Evolutionary conservation across 2,888 invertebrate genomes (phyloP), one percentile per base, ranked within the genome.

Genomic region (Trachelus tabidus): DNA sequence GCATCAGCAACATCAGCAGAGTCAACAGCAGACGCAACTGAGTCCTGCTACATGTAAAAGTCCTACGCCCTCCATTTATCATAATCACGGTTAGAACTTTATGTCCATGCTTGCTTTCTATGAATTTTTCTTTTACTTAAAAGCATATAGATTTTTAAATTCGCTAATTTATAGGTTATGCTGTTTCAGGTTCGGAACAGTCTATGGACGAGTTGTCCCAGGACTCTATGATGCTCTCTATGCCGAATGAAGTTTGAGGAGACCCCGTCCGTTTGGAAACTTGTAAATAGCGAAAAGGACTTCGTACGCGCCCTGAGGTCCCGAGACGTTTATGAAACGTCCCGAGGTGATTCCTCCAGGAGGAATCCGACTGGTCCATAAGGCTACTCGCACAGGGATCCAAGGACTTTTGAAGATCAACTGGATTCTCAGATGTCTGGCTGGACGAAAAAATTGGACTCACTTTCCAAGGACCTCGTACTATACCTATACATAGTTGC

Each of bases 201-300:
- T 96, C 96, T 76, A 94, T 97, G 94, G 97, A 97, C 92, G 97
- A 97, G 89, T 92, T 97, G 71, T 97, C 97, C 2, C 96, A 97
- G 91, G 97, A 97, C 88, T 97, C 97, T n/a, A 95, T 96, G 83
- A 95, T 97, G 90, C 95, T 96, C 90, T 96, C 96, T 92, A 96
- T 96, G 96, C 96, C 96, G 92, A 95, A 95, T 88, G 96, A 96
- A 92, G 96, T 96, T 88, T 95, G 92, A 92, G 71, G 71, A 71
- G 31, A 11, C 30, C 30, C 11, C 15, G 31, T 71, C 4, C 31
- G 3, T 30, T 71, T 30, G 31, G 12, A 33, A 30, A 71, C n/a
- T 34, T 34, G 74, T 73, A 73, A 23, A 73, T 34, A 33, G 74
- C 34, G 4, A 34, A 73, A 30, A 9, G 40, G 40, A 23, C 0